Conservation (phyloP, 2,888 invertebrate species). For the Drosophila koepferae region DNA sequence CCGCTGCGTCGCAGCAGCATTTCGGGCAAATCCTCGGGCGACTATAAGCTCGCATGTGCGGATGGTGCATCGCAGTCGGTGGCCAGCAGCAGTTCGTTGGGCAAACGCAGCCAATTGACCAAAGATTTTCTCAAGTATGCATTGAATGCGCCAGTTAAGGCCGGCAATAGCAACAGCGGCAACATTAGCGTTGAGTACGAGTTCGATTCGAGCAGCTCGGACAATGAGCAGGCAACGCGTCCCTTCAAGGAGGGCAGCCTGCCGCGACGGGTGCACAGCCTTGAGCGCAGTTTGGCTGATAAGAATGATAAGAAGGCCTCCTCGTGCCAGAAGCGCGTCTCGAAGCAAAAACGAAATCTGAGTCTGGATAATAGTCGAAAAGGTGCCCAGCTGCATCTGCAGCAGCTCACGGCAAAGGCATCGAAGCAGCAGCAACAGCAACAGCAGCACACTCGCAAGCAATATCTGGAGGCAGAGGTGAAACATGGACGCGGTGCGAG, state of each 20-base stretch:
- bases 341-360: constrained; percentile 83
- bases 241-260: constrained; percentile 53
- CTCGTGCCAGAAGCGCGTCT: constrained; percentile 70
- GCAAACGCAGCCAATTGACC: constrained; percentile 78
- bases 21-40: constrained; percentile 54
- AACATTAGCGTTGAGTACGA: constrained; percentile 48
- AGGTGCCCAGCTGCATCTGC: constrained; percentile 23
- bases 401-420: constrained; percentile 17
- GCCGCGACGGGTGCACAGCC: constrained; percentile 80
- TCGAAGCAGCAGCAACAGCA: constrained; percentile 51
- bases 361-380: constrained; percentile 80
- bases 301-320: constrained; percentile 66
- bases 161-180: constrained; percentile 13
- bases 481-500: constrained; percentile 10
- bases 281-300: constrained; percentile 77
- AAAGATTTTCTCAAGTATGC: constrained; percentile 80
- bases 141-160: constrained; percentile 64
- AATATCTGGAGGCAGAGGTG: constrained; percentile 56
- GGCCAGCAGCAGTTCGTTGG: constrained; percentile 69
- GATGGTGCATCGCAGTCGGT: constrained; percentile 22
- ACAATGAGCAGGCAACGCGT: constrained; percentile 65
- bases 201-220: constrained; percentile 80
- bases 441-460: constrained; percentile 64
- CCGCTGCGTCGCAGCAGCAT: constrained; percentile 80
- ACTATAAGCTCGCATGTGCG: constrained; percentile 36